These are phyloP conservation scores for Vesta saturnalis DNA, from an alignment of 2,888 invertebrate species.

Conservation along the genomic window DNA sequence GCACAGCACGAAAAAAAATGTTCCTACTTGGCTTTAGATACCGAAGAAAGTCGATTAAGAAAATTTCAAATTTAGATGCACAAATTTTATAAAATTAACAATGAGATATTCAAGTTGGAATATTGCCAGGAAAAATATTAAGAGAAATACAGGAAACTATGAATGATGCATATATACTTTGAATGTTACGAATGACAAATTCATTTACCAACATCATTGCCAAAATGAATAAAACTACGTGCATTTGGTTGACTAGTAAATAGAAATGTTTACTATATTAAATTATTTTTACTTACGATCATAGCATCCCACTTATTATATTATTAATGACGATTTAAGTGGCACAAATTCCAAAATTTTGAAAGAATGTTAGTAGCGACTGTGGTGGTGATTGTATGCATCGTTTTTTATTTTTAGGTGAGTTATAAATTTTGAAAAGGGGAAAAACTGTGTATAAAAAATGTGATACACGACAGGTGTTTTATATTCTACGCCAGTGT, in stretches of 20 bases:
- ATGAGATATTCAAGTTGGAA: not conserved
- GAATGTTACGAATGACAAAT: not conserved
- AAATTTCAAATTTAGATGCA: not conserved
- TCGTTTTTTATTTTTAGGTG: not conserved
- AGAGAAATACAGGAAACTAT: slow-evolving; percentile 3
- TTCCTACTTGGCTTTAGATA: slow-evolving; percentile 4
- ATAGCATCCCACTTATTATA: slow-evolving; percentile 26
- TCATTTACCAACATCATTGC: slow-evolving; percentile 11
- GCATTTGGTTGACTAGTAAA: slow-evolving; percentile 14
- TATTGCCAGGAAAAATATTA: slow-evolving; percentile 7
- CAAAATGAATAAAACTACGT: slow-evolving; percentile 11
- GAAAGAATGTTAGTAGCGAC: not conserved
- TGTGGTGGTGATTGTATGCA: not conserved
- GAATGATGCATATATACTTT: not conserved
- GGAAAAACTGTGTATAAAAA: no score
- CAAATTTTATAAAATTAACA: not conserved
- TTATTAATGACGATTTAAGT: slow-evolving; percentile 11
- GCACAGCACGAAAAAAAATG: slow-evolving; percentile 29
- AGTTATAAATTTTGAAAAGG: no score
- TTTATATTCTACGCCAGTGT: no score
- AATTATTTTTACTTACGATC: slow-evolving; percentile 29
- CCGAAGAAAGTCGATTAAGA: slow-evolving; percentile 8
- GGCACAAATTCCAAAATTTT: not conserved
- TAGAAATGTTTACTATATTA: slow-evolving; percentile 18
- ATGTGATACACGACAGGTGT: no score